phyloP scores from a whole-genome alignment of 2,113 vertebrate species.

The Oenanthe melanoleuca region DNA sequence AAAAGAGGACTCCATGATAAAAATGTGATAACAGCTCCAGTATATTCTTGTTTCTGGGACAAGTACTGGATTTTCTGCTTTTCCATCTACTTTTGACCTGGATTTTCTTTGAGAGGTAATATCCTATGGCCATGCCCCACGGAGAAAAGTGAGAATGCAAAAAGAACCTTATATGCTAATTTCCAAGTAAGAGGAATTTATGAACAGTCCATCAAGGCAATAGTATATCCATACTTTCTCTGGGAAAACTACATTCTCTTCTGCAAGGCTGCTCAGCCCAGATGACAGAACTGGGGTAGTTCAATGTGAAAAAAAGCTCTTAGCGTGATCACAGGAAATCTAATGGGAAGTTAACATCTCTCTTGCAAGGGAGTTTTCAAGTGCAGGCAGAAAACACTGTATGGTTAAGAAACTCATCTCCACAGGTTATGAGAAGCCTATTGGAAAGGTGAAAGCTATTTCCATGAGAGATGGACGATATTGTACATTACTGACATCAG shows the following conservation, averaged over 20 bases:
- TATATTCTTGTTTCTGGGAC: not conserved
- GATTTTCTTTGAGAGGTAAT: not conserved
- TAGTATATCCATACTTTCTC: not conserved
- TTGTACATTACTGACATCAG: not conserved
- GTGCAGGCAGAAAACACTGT: not conserved
- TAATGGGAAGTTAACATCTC: not conserved
- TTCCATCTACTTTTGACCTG: not conserved
- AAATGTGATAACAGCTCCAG: not conserved
- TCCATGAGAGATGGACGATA: not conserved
- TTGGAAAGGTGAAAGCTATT: slow-evolving; percentile 27
- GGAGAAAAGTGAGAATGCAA: not conserved
- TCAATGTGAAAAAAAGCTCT: not conserved
- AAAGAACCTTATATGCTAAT: not conserved
- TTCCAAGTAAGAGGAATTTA: not conserved
- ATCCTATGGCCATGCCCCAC: not conserved
- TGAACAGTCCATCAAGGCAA: not conserved
- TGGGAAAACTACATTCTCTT: not conserved
- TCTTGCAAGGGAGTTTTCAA: not conserved
- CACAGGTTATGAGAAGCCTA: not conserved
- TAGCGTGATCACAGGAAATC: not conserved
- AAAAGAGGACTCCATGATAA: not conserved
- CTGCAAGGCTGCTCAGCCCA: not conserved
- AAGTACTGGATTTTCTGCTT: not conserved
- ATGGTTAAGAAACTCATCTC: not conserved
- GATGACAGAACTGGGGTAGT: not conserved